Evolutionary conservation across 2,888 invertebrate genomes (phyloP).

Genomic region (Bimastos eiseni): DNA sequence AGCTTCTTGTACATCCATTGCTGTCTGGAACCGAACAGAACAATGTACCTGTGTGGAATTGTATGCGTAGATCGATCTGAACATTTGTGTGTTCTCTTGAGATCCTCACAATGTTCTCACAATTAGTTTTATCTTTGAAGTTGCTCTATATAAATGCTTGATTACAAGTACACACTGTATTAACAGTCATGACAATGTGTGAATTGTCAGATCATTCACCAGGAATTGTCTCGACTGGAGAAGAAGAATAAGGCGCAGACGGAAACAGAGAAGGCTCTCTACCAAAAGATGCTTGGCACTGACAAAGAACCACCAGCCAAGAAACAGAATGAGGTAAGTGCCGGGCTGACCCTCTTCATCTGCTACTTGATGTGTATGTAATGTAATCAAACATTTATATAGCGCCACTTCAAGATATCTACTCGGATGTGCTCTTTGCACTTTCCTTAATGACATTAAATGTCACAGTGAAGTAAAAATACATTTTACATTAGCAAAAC

Average conservation of each 20-base stretch:
- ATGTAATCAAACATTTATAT: no score
- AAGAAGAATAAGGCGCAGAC: constrained; percentile 68
- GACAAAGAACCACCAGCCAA: constrained; percentile 20
- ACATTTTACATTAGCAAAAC: no score
- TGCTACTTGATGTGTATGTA: background rate
- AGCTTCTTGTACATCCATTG: no score
- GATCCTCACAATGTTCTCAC: background rate
- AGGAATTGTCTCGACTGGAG: constrained; percentile 67
- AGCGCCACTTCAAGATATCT: no score
- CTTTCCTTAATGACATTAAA: no score
- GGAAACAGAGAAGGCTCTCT: constrained; percentile 70
- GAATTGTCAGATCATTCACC: constrained; percentile 63
- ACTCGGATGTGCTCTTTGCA: no score
- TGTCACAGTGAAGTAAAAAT: no score
- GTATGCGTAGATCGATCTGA: background rate
- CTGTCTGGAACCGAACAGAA: background rate
- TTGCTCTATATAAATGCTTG: no score
- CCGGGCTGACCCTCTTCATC: background rate
- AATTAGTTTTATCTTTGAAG: no score
- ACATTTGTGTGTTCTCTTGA: background rate
- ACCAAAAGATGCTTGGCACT: constrained; percentile 70
- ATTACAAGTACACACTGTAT: background rate
- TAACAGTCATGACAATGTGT: background rate
- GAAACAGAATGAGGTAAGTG: constrained; percentile 15
- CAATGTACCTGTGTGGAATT: background rate